Conservation (phyloP, 2,113 vertebrate genomes). For the Ovis canadensis region DNA sequence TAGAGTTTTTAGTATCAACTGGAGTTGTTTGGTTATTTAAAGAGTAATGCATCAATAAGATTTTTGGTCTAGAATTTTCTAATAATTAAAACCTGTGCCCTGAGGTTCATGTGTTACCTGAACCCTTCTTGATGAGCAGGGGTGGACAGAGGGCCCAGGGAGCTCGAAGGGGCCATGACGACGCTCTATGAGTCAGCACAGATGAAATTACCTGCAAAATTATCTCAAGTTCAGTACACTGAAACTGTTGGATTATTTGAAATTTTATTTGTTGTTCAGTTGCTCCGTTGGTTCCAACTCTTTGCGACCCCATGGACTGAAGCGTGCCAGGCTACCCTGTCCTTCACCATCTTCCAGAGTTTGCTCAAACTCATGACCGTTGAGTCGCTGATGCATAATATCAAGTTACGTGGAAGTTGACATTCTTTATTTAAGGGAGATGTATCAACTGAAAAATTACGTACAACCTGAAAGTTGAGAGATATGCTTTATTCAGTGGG, state of each 20-base stretch:
- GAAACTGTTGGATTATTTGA: background rate
- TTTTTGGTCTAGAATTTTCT: background rate
- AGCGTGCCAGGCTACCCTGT: background rate
- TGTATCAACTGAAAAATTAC: background rate
- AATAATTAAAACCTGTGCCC: background rate
- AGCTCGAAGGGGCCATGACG: rapidly evolving
- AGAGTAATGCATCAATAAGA: background rate
- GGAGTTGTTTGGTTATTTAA: background rate
- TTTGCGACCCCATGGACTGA: background rate
- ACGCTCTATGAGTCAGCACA: rapidly evolving
- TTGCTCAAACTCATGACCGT: background rate
- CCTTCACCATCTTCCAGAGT: background rate
- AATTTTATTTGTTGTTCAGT: background rate
- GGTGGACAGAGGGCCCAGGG: background rate
- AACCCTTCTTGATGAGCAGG: background rate
- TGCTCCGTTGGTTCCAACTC: background rate
- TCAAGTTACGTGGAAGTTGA: background rate
- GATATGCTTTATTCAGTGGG: background rate
- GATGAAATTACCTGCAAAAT: background rate
- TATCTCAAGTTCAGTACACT: background rate
- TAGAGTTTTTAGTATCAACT: no score
- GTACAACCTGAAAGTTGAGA: background rate
- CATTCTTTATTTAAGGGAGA: background rate
- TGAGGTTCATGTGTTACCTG: background rate
- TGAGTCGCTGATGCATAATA: background rate